These are phyloP conservation scores for Taenioides sp. DNA, from an alignment of 2,797 vertebrate species.

Conservation along the genomic window DNA sequence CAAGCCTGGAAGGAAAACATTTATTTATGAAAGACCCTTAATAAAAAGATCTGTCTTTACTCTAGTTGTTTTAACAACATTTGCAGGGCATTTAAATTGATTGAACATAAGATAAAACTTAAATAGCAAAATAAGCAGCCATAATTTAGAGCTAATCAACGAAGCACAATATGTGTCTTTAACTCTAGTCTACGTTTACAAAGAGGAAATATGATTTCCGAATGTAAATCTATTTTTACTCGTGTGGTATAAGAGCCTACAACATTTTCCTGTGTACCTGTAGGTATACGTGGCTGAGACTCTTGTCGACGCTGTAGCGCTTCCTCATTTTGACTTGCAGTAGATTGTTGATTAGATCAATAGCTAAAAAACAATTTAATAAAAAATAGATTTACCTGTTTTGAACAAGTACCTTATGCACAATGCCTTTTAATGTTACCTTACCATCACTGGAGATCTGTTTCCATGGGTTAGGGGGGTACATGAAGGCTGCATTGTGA, in stretches of 20 bases:
- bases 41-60: background rate
- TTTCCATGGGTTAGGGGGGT: slow-evolving; percentile 90
- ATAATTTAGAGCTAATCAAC: background rate
- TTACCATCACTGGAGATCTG: slow-evolving; percentile 87
- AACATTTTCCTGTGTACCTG: slow-evolving; percentile 75
- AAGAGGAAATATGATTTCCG: too few species aligned
- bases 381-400: background rate
- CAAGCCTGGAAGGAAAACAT: background rate
- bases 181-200: background rate
- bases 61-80: background rate
- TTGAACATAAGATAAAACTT: background rate
- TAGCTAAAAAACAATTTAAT: slow-evolving; percentile 73
- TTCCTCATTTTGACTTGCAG: slow-evolving; percentile 95
- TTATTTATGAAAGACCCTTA: background rate
- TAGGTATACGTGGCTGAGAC: slow-evolving; percentile 87
- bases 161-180: background rate
- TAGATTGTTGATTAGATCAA: slow-evolving; percentile 91
- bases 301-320: slow-evolving; percentile 93
- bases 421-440: background rate
- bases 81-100: background rate
- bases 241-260: too few species aligned
- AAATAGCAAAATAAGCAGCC: background rate
- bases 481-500: slow-evolving; percentile 94
- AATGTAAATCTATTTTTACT: background rate
- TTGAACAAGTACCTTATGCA: background rate